Conservation (phyloP, 30 jellyfish, hydroid and myxozoan species). For the Morbakka virulenta region DNA sequence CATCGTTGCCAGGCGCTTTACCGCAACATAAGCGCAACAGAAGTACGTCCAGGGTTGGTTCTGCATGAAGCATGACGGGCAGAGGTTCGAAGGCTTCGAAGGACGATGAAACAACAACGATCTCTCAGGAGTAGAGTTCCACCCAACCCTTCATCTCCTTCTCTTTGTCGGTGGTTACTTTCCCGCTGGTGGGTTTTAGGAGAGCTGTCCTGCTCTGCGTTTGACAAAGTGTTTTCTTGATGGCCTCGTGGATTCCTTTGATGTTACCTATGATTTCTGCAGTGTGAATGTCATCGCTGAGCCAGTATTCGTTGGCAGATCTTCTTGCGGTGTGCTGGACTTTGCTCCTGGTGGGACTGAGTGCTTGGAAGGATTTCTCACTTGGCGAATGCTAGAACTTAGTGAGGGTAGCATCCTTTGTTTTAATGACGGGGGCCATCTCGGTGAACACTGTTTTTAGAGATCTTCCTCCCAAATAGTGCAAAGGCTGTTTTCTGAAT, state of each 20-base stretch:
- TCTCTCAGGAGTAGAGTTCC: constrained; percentile 7
- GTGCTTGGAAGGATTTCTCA: too few relatives aligned
- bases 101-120: not conserved
- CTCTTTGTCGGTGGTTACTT: not conserved
- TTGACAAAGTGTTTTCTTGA: not conserved
- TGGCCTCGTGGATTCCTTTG: not conserved
- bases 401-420: too few relatives aligned
- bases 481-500: too few relatives aligned
- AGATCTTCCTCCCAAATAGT: not conserved
- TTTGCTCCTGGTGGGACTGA: too few relatives aligned
- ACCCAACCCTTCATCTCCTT: constrained; percentile 17
- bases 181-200: not conserved
- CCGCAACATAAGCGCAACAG: not conserved
- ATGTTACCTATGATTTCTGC: not conserved
- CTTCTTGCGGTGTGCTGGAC: too few relatives aligned
- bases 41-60: constrained; percentile 6
- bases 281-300: too few relatives aligned
- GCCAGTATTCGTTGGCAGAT: not conserved
- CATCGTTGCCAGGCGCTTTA: constrained; percentile 8
- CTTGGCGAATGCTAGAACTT: too few relatives aligned
- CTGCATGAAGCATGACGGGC: constrained; percentile 21
- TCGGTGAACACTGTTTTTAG: not conserved
- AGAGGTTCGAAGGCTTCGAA: constrained; percentile 2
- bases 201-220: not conserved
- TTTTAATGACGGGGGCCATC: too few relatives aligned